Evolutionary conservation across 2,113 vertebrate species (phyloP), one percentile per base, ranked within the genome.

Genomic region (Oxygymnocypris stewartii): DNA sequence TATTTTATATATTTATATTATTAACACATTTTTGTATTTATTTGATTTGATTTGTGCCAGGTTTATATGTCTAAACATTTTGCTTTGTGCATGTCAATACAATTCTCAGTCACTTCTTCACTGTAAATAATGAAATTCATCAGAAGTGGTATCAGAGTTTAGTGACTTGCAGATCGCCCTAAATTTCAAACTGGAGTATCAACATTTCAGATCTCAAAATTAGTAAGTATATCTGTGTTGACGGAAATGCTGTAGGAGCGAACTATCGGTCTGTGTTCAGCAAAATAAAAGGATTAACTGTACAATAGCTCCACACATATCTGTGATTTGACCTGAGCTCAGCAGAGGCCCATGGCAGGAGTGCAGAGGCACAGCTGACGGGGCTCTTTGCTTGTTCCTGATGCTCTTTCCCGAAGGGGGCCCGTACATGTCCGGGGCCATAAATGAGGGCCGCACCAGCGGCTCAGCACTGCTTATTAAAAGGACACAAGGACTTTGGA

Each of bases 371-470:
- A 78, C 90, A 92, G 94, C 95, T 96, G 94, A 96, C 95, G 0
- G 93, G 92, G 94, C 93, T 93, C 93, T 95, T 95, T 95, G 92
- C 93, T 93, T 95, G 92, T 94, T 93, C 89, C 37, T 7, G 51
- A 74, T 1, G 87, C 89, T 90, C 90, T 93, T 95, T 94, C 93
- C 91, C 90, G 91, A 94, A 93, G 93, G 91, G 93, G 92, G 93
- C 94, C 92, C 85, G 61, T 61, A 86, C 87, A 85, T 88, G 67
- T 73, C 92, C 61, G 14, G 77, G 89, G 77, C 93, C 94, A 95
- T 95, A 95, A 95, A 96, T 95, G 91, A 88, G 79, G 85, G 89
- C 86, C 89, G 84, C 82, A 84, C 90, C 84, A 86, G 37, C 78
- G 87, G 86, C 89, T 90, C 87, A 85, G 61, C 91, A 94, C 90